Base-by-base conservation (phyloP, 2,797 vertebrate species). In the Manis crassicaudata region DNA sequence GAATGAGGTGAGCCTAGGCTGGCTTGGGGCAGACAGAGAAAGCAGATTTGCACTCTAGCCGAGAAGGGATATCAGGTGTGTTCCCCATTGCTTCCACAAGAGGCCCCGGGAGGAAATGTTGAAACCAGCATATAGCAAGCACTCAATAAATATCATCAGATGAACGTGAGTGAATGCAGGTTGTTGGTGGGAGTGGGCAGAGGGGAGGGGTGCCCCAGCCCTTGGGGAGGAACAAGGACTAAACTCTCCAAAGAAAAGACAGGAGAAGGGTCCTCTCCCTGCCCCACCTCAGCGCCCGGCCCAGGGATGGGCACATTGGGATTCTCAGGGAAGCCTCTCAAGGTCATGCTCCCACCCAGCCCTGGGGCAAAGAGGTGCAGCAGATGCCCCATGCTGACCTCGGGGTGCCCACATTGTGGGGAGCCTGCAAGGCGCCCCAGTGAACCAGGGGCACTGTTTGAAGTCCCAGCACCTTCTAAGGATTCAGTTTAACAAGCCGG, bases 401-500 rank as follows among this genome's bases (percentile, higher is more conserved):
- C 0, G 4, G 96, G 32, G 56, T 50, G 37, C 86, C 81, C 16
- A 43, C 5, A 0, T 80, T 23, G 40, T 87, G 90, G 92, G 92
- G 92, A 97, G 92, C 90, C 96, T 52, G 20, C 12, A 6, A 86
- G 90, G 86, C 75, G 81, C 96, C 92, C 75, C 11, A 17, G 6
- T 83, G 81, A 79, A 76, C 92, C 40, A n/a, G 40, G 72, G 63
- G 35, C 63, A 29, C 75, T 50, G 81, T 96, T 95, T 97, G 94
- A 97, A 94, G 96, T 92, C 81, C 52, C 35, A 10, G 89, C 70
- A 60, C 76, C 95, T 92, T 92, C 92, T 92, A 92, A 96, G 90
- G 81, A 90, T 79, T n/a, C 35, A 0, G 35, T 73, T 94, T 92
- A 94, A 92, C 7, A 72, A 96, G 94, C 81, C 67, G 86, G 62